A percentile compares a stretch with the other conserved stretches of the same genome.
Evolutionary conservation across 1,140 invertebrate genomes (phyloP).

Genomic region (Chlorops oryzae): DNA sequence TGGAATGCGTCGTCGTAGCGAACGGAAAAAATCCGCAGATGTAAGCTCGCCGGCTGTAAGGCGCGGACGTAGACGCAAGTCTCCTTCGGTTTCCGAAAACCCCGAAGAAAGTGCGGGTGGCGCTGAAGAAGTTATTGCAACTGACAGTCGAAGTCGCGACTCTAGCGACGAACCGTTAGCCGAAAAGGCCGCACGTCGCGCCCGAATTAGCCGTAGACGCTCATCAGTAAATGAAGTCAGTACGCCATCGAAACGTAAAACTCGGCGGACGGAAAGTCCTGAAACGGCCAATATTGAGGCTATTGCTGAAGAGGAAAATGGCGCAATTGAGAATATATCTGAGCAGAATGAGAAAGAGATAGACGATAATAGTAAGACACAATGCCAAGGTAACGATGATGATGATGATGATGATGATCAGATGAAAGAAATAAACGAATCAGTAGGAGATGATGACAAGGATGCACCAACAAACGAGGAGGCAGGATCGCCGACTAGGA

Average conservation of each 20-base stretch:
- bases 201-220: slow-evolving; percentile 8
- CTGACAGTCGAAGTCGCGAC: slow-evolving; percentile 1
- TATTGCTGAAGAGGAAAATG: slow-evolving; percentile 12
- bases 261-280: neutral
- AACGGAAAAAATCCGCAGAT: slow-evolving; percentile 42
- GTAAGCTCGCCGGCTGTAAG: slow-evolving; percentile 30
- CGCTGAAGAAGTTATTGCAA: slow-evolving; percentile 26
- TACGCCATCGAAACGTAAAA: slow-evolving; percentile 2
- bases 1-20: slow-evolving; percentile 44
- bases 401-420: neutral
- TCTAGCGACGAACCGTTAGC: slow-evolving; percentile 6
- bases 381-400: neutral
- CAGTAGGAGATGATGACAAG: neutral
- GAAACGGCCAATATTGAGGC: slow-evolving; percentile 5
- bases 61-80: slow-evolving; percentile 32
- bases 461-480: neutral
- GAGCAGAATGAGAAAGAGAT: neutral
- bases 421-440: neutral
- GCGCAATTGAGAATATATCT: neutral
- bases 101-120: slow-evolving; percentile 2
- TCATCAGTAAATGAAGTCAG: slow-evolving; percentile 10
- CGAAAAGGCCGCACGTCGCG: neutral
- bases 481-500: neutral
- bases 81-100: slow-evolving; percentile 7
- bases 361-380: neutral